Conservation (phyloP, 2,888 invertebrate species). For the Rutpela maculata region DNA sequence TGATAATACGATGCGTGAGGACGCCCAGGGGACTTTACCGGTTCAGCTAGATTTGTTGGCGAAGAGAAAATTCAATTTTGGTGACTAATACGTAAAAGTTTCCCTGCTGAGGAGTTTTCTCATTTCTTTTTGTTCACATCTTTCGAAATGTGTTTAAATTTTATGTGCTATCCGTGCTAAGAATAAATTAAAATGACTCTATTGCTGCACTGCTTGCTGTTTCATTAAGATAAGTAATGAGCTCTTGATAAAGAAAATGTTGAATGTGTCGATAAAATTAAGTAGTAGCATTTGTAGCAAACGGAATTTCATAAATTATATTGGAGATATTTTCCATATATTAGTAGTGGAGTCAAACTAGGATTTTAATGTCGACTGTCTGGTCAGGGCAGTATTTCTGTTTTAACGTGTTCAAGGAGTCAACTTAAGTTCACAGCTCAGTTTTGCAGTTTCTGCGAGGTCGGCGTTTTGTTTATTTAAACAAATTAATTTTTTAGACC, state of each 20-base stretch:
- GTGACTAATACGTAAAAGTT: conserved; percentile 19
- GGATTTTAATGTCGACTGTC: too few species aligned
- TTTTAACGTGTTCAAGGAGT: too few species aligned
- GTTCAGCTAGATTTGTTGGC: conserved; percentile 9
- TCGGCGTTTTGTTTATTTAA: too few species aligned
- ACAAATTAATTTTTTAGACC: too few species aligned
- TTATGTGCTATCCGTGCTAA: neutral
- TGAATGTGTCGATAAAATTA: too few species aligned
- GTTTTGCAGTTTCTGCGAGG: too few species aligned
- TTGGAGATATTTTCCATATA: too few species aligned
- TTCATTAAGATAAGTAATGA: neutral
- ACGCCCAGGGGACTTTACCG: neutral
- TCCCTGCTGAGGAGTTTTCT: neutral
- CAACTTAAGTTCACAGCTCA: too few species aligned
- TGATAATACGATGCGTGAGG: conserved; percentile 9
- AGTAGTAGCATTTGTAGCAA: too few species aligned
- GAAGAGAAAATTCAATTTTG: conserved; percentile 19
- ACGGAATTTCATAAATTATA: too few species aligned
- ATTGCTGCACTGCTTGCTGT: neutral
- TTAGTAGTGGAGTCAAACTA: too few species aligned
- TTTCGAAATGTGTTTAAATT: conserved; percentile 8
- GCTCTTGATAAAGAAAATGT: neutral
- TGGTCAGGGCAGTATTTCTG: too few species aligned
- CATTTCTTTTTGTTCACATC: neutral
- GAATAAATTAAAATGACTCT: neutral